Evolutionary conservation across 2,888 invertebrate genomes (phyloP).

Genomic region (Caenorhabditis parvicauda): DNA sequence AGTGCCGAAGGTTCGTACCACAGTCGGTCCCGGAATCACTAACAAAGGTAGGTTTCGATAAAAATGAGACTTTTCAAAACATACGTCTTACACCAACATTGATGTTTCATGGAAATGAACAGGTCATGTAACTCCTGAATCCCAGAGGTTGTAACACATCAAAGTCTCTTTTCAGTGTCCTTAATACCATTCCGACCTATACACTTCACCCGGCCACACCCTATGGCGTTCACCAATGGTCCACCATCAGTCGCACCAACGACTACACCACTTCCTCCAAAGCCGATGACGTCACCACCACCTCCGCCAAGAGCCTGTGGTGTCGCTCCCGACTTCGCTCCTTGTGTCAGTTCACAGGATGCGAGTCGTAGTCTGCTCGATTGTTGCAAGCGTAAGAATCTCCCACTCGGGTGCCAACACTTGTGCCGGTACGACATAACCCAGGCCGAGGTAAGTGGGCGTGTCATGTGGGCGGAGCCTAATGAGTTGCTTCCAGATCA

Average conservation of each 20-base stretch:
- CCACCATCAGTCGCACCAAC: constrained; percentile 11
- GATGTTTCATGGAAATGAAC: too few species aligned
- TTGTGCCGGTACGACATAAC: constrained; percentile 60
- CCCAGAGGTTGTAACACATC: too few species aligned
- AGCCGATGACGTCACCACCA: too few species aligned
- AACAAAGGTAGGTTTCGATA: too few species aligned
- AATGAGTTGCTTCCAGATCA: constrained; percentile 30
- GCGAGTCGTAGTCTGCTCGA: constrained; percentile 40
- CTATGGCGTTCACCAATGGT: background rate
- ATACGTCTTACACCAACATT: too few species aligned
- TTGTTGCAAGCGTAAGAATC: constrained; percentile 49
- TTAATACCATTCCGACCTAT: constrained; percentile 15
- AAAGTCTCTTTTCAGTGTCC: background rate
- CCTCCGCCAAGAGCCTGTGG: constrained; percentile 33
- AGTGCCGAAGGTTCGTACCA: too few species aligned
- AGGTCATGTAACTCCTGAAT: too few species aligned
- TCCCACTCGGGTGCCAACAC: constrained; percentile 53
- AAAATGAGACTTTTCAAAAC: too few species aligned
- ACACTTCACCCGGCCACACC: constrained; percentile 10
- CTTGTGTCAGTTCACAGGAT: constrained; percentile 48
- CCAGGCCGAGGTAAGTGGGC: constrained; percentile 43
- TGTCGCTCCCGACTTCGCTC: constrained; percentile 50
- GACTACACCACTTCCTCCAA: constrained; percentile 1
- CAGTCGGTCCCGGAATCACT: constrained; percentile 19
- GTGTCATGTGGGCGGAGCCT: too few species aligned